Conservation (phyloP, 2,113 vertebrate genomes). For the Stegostoma tigrinum region DNA sequence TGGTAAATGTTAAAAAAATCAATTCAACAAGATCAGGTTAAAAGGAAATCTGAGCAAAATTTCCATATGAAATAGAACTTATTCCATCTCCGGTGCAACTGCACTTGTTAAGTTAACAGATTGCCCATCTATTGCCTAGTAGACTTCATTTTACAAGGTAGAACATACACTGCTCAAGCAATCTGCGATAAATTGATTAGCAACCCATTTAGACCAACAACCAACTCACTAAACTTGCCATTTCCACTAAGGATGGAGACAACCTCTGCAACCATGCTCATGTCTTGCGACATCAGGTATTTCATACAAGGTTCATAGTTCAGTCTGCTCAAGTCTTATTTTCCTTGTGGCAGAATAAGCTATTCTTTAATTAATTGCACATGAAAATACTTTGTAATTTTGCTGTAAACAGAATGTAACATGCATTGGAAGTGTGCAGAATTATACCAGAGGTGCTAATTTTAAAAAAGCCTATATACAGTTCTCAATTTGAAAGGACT, state of each 20-base stretch:
- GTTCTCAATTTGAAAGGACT: not conserved
- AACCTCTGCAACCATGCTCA: not conserved
- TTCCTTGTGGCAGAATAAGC: not conserved
- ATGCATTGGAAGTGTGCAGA: not conserved
- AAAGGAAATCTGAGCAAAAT: slow-evolving; percentile 20
- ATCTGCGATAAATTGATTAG: not conserved
- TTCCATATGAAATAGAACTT: not conserved
- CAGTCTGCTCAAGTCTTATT: not conserved
- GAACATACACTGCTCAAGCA: not conserved
- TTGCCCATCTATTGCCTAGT: not conserved
- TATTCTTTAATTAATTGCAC: not conserved
- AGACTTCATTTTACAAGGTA: not conserved
- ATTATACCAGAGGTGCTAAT: not conserved
- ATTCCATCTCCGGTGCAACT: not conserved
- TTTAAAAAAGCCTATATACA: not conserved
- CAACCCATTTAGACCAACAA: not conserved
- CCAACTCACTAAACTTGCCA: not conserved
- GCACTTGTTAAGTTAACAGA: not conserved
- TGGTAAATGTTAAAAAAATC: slow-evolving; percentile 5
- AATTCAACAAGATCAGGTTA: not conserved
- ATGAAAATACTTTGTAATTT: not conserved
- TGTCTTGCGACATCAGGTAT: not conserved
- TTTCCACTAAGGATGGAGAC: not conserved
- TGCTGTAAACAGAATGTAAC: not conserved
- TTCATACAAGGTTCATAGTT: not conserved